Conservation (phyloP, 1,140 invertebrate genomes). For the Anastatus disparis region DNA sequence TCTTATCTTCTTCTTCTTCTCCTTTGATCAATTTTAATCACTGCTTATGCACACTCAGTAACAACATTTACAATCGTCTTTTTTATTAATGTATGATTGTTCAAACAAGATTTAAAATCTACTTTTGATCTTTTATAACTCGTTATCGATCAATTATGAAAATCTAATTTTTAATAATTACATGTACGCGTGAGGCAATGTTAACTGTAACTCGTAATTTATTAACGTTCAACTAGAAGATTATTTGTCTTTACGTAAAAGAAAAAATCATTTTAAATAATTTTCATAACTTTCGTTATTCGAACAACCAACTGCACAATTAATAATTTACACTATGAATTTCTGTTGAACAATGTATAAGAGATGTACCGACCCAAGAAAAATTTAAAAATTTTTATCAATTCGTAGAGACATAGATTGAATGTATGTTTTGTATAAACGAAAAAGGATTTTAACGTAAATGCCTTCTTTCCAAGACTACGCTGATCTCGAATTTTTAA, state of each 20-base stretch:
- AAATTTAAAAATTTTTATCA: neutral
- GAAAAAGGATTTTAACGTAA: constrained; percentile 8
- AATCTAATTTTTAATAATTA: neutral
- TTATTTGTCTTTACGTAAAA: neutral
- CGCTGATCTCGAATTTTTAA: neutral
- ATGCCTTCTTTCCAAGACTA: constrained; percentile 29
- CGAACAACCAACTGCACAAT: constrained; percentile 10
- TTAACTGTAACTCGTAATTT: neutral
- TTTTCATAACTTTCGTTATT: neutral
- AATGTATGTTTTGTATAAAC: neutral
- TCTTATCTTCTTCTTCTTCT: neutral
- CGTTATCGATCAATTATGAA: too few species aligned
- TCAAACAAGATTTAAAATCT: too few species aligned
- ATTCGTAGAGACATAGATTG: neutral
- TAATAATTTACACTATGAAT: neutral
- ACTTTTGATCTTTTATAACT: too few species aligned
- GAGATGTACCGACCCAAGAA: neutral
- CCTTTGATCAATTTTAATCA: neutral
- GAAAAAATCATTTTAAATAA: neutral
- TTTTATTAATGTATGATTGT: too few species aligned
- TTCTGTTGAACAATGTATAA: neutral
- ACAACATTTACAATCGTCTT: too few species aligned
- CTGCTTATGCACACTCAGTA: too few species aligned
- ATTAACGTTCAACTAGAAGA: neutral
- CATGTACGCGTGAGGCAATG: neutral